phyloP scores from a whole-genome alignment of 2,888 invertebrate species.

The Brenthis ino region DNA sequence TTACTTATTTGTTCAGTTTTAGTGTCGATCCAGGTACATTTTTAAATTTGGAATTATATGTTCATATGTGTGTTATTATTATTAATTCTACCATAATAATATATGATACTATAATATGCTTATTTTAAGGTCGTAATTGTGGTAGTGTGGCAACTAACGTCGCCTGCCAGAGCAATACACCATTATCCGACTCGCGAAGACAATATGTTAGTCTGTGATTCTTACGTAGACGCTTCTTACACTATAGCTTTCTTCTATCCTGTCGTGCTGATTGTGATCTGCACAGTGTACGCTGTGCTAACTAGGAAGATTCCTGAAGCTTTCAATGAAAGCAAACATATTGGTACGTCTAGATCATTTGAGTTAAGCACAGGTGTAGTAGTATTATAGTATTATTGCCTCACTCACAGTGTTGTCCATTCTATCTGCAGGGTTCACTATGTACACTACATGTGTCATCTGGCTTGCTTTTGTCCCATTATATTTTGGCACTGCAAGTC shows the following conservation, averaged over 20 bases:
- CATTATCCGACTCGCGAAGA: conserved; percentile 94
- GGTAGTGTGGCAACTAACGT: conserved; percentile 93
- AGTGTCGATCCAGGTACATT: conserved; percentile 90
- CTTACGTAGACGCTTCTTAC: conserved; percentile 95
- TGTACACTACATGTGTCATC: conserved; percentile 99
- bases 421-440: conserved; percentile 90
- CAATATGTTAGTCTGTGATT: conserved; percentile 94
- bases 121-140: conserved; percentile 87
- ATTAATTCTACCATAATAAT: background rate
- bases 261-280: conserved; percentile 92
- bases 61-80: background rate
- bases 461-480: conserved; percentile 99
- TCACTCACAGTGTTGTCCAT: background rate
- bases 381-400: background rate
- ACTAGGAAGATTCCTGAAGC: conserved; percentile 98
- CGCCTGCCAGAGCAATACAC: conserved; percentile 95
- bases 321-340: conserved; percentile 98
- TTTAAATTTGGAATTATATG: background rate
- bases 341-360: conserved; percentile 83
- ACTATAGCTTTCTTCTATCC: conserved; percentile 96
- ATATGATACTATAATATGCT: background rate
- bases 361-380: background rate
- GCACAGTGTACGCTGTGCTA: conserved; percentile 96
- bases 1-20: conserved; percentile 93
- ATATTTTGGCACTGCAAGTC: conserved; percentile 97